A percentile compares a stretch with the other conserved stretches of the same genome.
Conservation (phyloP, 2,888 invertebrate species). For the Azorinus chamasolen region DNA sequence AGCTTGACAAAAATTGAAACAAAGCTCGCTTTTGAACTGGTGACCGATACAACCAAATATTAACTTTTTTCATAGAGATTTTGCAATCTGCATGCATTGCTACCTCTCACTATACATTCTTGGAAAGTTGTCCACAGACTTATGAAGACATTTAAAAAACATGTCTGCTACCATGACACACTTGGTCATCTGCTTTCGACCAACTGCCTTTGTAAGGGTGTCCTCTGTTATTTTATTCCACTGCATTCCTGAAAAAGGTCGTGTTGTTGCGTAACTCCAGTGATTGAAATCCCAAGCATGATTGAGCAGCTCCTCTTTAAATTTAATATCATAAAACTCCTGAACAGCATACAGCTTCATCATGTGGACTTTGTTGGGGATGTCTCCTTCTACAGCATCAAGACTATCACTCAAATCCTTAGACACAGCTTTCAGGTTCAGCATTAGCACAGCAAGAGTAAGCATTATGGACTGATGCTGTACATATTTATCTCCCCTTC, state of each 20-base stretch:
- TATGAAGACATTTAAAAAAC: constrained; percentile 8
- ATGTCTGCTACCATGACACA: constrained; percentile 35
- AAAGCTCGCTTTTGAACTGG: too few relatives aligned
- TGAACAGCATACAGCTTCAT: neutral
- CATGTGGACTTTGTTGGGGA: neutral
- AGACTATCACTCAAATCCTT: too few relatives aligned
- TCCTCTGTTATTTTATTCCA: neutral
- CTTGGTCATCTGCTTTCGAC: constrained; percentile 9
- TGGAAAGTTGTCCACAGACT: neutral
- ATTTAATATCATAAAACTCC: neutral
- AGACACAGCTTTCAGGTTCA: too few relatives aligned
- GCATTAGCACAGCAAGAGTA: too few relatives aligned
- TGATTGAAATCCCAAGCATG: neutral
- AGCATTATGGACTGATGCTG: too few relatives aligned
- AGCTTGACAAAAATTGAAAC: too few relatives aligned
- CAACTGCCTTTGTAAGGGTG: neutral
- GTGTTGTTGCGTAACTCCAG: neutral
- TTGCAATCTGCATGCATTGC: too few relatives aligned
- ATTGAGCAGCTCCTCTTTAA: neutral
- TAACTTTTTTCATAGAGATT: too few relatives aligned
- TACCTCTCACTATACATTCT: too few relatives aligned
- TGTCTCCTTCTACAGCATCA: too few relatives aligned
- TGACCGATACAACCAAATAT: too few relatives aligned
- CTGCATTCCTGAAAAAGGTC: constrained; percentile 1
- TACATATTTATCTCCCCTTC: too few relatives aligned